Evolutionary conservation across 2,888 invertebrate species (phyloP).

Genomic region (Noctua fimbriata): DNA sequence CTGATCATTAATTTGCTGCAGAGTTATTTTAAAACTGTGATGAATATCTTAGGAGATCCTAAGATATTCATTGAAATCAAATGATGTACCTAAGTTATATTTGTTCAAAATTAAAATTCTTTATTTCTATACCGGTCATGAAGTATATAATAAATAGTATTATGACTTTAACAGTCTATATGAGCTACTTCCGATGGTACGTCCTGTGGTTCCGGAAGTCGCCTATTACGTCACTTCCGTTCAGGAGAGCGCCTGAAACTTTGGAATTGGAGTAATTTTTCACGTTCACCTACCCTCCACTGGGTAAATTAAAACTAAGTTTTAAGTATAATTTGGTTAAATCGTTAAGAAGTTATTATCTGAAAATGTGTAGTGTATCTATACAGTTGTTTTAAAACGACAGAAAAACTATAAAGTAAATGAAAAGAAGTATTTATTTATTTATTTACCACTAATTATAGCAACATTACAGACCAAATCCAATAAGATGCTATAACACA

Average conservation of each 20-base stretch:
- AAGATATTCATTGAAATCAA: no score
- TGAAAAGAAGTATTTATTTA: not conserved
- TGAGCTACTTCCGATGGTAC: slow-evolving; percentile 70
- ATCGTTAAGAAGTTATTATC: slow-evolving; percentile 62
- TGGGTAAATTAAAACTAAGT: slow-evolving; percentile 62
- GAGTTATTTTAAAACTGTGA: no score
- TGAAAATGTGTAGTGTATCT: slow-evolving; percentile 8
- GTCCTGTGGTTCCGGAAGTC: slow-evolving; percentile 79
- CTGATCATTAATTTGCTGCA: no score
- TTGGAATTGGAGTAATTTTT: slow-evolving; percentile 77
- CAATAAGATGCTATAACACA: no score
- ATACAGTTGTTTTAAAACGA: not conserved
- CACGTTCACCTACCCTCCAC: slow-evolving; percentile 63
- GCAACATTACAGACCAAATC: no score
- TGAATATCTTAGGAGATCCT: no score
- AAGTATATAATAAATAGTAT: slow-evolving; percentile 52
- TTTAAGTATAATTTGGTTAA: slow-evolving; percentile 65
- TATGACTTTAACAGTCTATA: slow-evolving; percentile 50
- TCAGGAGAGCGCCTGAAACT: slow-evolving; percentile 68
- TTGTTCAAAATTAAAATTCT: no score
- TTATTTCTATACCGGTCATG: slow-evolving; percentile 9
- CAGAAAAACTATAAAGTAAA: no score
- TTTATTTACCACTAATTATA: no score
- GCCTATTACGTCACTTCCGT: slow-evolving; percentile 81
- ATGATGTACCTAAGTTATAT: no score